Evolutionary conservation across 2,888 invertebrate genomes (phyloP), one percentile per base, ranked within the genome.

Genomic region (Brenthis ino): DNA sequence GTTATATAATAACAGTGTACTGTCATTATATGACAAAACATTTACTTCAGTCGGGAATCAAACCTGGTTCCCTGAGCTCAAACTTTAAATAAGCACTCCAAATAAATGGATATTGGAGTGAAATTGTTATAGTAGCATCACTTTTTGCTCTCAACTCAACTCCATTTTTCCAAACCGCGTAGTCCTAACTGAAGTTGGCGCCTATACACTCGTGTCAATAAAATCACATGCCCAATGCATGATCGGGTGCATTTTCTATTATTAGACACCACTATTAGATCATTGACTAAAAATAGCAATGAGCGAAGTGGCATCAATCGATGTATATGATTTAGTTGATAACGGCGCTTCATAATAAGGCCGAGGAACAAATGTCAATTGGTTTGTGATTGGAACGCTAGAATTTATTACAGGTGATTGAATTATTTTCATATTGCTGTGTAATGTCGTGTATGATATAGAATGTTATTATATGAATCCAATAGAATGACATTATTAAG

Each of bases 261-360:
- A 85, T 78, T 87, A 87, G 86, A 79, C 71, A 33, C 74, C 76
- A 70, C 74, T 78, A 77, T 79, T 78, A 75, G 74, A 73, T 81
- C 80, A 80, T 81, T 77, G 79, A 74, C 86, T 87, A 87, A 84
- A 85, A 79, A 83, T 87, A 87, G 87, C 80, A 80, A 73, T 87
- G 87, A 87, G 76, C 69, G 61, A 67, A 69, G 63, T 65, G 61
- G 69, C 64, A 58, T 58, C 56, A 57, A 67, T 64, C 47, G 54
- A 57, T 70, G 54, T 58, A 54, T 50, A 12, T 69, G 53, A 48
- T 53, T 24, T n/a, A 33, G 60, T 48, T 63, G 63, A 63, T 63
- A 63, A 57, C 33, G 5, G 43, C 58, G 68, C 57, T 16, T 37
- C 37, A 16, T 58, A 64, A 63, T 65, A n/a, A 54, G 54, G 55